phyloP scores from a whole-genome alignment of 2,113 vertebrate species.

The Erythrocercus mccallii region DNA sequence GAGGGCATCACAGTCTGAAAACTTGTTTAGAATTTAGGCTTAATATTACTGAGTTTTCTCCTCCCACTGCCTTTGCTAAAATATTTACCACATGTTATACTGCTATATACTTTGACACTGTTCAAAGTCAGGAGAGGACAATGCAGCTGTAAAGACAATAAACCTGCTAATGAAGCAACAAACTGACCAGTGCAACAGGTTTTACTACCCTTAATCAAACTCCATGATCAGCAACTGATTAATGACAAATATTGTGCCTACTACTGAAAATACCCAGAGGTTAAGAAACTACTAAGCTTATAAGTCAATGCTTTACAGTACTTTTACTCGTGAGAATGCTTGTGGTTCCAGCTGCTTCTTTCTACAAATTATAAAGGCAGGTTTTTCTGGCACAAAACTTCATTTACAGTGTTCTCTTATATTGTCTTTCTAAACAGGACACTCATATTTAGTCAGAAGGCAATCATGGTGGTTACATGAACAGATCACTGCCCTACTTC shows the following conservation, averaged over 20 bases:
- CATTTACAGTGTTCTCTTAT: not conserved
- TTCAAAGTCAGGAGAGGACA: not conserved
- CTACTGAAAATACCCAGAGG: not conserved
- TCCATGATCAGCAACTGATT: not conserved
- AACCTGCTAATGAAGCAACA: not conserved
- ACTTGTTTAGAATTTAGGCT: not conserved
- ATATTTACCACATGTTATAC: not conserved
- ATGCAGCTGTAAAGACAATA: not conserved
- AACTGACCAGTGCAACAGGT: not conserved
- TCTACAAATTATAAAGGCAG: not conserved
- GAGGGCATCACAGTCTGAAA: not conserved
- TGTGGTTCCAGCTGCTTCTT: not conserved
- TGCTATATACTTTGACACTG: not conserved
- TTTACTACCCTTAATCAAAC: not conserved
- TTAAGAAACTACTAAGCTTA: not conserved
- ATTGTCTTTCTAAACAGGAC: not conserved
- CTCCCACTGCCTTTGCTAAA: not conserved
- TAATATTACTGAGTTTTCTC: not conserved
- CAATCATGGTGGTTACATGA: not conserved
- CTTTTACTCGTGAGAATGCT: not conserved
- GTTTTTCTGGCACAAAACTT: not conserved
- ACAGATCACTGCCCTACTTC: not conserved
- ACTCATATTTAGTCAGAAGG: not conserved
- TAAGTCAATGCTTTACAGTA: not conserved
- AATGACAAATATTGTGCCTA: not conserved